These are phyloP conservation scores for Chanos chanos DNA, from an alignment of 2,797 vertebrate genomes.

Conservation along the genomic window DNA sequence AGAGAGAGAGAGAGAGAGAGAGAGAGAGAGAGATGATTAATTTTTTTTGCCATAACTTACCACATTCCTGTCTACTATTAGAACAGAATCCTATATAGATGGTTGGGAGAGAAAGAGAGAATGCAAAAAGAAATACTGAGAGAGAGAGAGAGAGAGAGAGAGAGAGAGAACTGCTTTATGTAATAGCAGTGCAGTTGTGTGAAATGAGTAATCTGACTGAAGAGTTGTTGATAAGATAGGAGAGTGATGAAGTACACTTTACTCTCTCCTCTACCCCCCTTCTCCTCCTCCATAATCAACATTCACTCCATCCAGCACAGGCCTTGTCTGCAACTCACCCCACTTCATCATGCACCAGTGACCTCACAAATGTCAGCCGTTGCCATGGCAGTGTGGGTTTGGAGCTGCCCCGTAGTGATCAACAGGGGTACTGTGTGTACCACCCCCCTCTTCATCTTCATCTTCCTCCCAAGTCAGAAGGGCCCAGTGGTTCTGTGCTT, in stretches of 20 bases:
- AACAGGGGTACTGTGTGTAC: constrained; percentile 3
- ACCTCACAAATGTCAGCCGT: constrained; percentile 43
- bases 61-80: too few species aligned
- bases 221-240: constrained; percentile 53
- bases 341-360: constrained; percentile 37
- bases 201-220: constrained; percentile 57
- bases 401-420: constrained; percentile 25
- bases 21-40: too few species aligned
- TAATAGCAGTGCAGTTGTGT: constrained; percentile 54
- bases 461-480: constrained; percentile 13
- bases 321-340: constrained; percentile 13
- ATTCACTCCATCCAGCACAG: constrained; percentile 47
- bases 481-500: constrained; percentile 37
- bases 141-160: neutral
- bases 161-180: constrained; percentile 47
- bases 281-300: constrained; percentile 45
- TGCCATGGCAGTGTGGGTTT: constrained; percentile 36
- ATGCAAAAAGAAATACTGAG: neutral
- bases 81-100: too few species aligned
- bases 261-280: too few species aligned
- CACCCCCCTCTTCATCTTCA: constrained; percentile 25
- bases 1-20: neutral
- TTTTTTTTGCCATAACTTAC: too few species aligned
- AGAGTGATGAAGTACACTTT: constrained; percentile 61
- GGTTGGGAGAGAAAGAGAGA: neutral